A percentile compares a stretch with the other conserved stretches of the same genome.
phyloP scores from a whole-genome alignment of 2,113 vertebrate species.

The Pachyramphus minor region DNA sequence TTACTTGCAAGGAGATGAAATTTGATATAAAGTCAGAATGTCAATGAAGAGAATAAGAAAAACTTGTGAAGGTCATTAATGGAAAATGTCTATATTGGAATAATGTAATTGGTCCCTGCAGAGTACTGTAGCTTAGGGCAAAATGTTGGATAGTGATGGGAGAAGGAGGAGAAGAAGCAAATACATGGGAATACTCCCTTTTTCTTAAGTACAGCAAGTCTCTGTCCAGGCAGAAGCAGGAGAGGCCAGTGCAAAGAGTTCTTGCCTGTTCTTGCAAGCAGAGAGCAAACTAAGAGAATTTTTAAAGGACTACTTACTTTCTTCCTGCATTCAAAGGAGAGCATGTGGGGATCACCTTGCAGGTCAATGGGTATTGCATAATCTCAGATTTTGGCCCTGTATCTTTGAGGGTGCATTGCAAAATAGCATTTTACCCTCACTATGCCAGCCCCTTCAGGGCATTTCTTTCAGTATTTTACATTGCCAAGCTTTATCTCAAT shows the following conservation, averaged over 20 bases:
- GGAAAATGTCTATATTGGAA: slow-evolving; percentile 61
- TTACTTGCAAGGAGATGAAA: slow-evolving; percentile 17
- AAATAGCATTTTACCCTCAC: background rate
- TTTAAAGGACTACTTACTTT: background rate
- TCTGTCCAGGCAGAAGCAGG: background rate
- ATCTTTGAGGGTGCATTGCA: background rate
- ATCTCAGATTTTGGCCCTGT: background rate
- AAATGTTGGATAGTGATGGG: slow-evolving; percentile 7
- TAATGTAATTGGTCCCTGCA: slow-evolving; percentile 64
- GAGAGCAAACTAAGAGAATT: background rate
- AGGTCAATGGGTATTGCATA: background rate
- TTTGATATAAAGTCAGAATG: slow-evolving; percentile 17
- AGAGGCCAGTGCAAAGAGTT: background rate
- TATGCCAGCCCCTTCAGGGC: background rate
- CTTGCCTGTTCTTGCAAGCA: background rate
- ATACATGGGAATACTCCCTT: background rate
- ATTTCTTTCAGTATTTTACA: background rate
- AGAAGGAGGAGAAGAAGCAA: background rate
- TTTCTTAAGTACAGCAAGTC: background rate
- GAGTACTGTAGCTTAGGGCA: slow-evolving; percentile 44
- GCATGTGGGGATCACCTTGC: background rate
- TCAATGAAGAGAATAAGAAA: slow-evolving; percentile 20
- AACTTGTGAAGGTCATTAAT: slow-evolving; percentile 44
- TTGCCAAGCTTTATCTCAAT: background rate
- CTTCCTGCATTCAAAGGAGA: background rate